Conservation (phyloP, 2,888 invertebrate genomes). For the Tachina fera region DNA sequence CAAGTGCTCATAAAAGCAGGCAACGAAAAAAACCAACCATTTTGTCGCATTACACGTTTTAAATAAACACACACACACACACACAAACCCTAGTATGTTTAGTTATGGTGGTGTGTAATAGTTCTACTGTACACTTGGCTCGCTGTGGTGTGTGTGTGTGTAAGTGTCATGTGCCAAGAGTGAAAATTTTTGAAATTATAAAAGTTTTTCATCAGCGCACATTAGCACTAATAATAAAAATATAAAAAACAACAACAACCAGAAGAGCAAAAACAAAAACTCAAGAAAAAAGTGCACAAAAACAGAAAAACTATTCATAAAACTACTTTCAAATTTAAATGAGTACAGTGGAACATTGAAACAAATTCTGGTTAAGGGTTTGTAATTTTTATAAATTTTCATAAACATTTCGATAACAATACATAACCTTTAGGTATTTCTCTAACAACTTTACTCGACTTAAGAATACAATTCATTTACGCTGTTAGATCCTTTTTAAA, state of each 20-base stretch:
- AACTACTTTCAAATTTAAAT: constrained; percentile 53
- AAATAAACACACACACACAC: background rate
- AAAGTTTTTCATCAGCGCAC: constrained; percentile 71
- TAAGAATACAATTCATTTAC: too few species aligned
- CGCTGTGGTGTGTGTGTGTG: constrained; percentile 23
- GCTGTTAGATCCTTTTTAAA: too few species aligned
- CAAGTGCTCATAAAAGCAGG: constrained; percentile 46
- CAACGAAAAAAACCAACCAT: constrained; percentile 60
- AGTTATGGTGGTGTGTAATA: constrained; percentile 10
- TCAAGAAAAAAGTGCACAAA: constrained; percentile 13
- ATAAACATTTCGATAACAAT: too few species aligned
- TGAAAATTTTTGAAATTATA: constrained; percentile 71
- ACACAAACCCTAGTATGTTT: background rate
- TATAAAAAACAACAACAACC: background rate
- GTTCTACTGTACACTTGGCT: constrained; percentile 42
- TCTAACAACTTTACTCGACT: too few species aligned
- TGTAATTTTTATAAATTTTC: too few species aligned
- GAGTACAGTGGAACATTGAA: constrained; percentile 39
- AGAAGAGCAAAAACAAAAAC: constrained; percentile 3
- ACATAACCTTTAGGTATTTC: too few species aligned
- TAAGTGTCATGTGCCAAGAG: constrained; percentile 68
- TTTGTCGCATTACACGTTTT: constrained; percentile 68
- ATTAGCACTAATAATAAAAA: constrained; percentile 67
- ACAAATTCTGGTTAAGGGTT: background rate
- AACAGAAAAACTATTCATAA: constrained; percentile 45